A percentile compares a stretch with the other conserved stretches of the same genome.
Conservation (phyloP, 2,888 invertebrate genomes). For the Pristionchus arcanus region DNA sequence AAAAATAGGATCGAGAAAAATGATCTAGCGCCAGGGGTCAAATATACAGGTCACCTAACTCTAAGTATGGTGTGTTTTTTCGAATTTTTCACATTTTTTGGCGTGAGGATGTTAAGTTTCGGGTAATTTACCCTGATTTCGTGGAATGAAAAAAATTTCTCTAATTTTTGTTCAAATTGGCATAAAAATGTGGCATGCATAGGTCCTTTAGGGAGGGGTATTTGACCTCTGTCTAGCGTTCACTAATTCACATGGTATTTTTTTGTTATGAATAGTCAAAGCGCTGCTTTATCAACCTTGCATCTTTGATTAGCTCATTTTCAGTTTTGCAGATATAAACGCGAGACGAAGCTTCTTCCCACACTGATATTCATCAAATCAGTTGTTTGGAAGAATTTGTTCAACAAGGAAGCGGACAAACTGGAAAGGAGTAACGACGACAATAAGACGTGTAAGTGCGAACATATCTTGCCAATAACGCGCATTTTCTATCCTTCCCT, state of each 20-base stretch:
- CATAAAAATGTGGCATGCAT: too few relatives aligned
- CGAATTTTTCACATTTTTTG: too few relatives aligned
- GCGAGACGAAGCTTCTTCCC: constrained; percentile 93
- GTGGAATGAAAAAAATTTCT: too few relatives aligned
- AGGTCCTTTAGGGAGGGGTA: too few relatives aligned
- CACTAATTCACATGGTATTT: background rate
- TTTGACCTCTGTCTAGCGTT: too few relatives aligned
- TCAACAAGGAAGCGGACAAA: constrained; percentile 98
- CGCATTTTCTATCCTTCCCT: background rate
- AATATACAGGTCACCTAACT: too few relatives aligned
- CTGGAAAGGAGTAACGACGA: constrained; percentile 98
- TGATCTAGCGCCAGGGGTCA: too few relatives aligned
- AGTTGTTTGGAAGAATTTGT: constrained; percentile 97
- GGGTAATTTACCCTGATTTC: too few relatives aligned
- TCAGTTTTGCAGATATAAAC: constrained; percentile 69
- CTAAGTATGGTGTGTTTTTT: too few relatives aligned
- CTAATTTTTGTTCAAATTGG: too few relatives aligned
- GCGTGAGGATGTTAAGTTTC: too few relatives aligned
- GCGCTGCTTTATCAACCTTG: background rate
- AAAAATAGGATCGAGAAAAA: constrained; percentile 82
- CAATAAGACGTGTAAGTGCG: constrained; percentile 88
- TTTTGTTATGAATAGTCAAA: background rate
- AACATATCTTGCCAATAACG: background rate
- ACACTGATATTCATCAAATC: constrained; percentile 95
- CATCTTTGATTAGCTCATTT: background rate